Percentiles rank a stretch among this genome's conserved stretches.
phyloP scores from a whole-genome alignment of 2,888 invertebrate species.

The Caenorhabditis drosophilae region DNA sequence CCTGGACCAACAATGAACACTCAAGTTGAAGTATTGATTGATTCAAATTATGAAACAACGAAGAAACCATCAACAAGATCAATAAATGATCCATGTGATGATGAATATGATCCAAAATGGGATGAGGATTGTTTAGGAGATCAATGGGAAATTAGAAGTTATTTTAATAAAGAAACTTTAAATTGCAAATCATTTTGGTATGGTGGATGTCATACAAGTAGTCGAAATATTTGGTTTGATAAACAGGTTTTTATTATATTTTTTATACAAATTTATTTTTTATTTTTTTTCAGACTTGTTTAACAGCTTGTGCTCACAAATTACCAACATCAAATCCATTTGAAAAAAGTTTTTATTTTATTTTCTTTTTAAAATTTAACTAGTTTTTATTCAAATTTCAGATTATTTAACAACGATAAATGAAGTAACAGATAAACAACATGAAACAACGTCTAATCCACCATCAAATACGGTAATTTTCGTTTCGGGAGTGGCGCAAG shows the following conservation, averaged over 20 bases:
- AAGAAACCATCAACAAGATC: constrained; percentile 13
- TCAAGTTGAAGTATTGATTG: neutral
- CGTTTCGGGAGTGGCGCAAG: constrained; percentile 30
- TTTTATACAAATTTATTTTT: neutral
- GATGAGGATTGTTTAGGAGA: constrained; percentile 49
- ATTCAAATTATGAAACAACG: constrained; percentile 1
- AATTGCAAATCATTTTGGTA: constrained; percentile 51
- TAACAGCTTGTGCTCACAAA: constrained; percentile 33
- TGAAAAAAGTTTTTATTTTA: too few species aligned
- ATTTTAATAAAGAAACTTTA: constrained; percentile 22
- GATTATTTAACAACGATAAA: neutral
- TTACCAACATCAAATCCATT: constrained; percentile 4
- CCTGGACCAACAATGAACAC: constrained; percentile 12
- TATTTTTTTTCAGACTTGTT: constrained; percentile 20
- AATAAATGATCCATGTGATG: constrained; percentile 45
- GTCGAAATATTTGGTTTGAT: constrained; percentile 50
- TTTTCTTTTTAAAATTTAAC: too few species aligned
- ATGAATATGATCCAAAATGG: constrained; percentile 50
- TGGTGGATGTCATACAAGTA: constrained; percentile 50
- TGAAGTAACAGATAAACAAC: neutral
- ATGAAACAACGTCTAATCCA: neutral
- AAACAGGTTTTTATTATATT: neutral
- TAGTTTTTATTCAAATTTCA: too few species aligned
- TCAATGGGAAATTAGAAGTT: constrained; percentile 38
- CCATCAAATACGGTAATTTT: constrained; percentile 31